phyloP scores from a whole-genome alignment of 2,888 invertebrate genomes.

The Neoitamus cyanurus region DNA sequence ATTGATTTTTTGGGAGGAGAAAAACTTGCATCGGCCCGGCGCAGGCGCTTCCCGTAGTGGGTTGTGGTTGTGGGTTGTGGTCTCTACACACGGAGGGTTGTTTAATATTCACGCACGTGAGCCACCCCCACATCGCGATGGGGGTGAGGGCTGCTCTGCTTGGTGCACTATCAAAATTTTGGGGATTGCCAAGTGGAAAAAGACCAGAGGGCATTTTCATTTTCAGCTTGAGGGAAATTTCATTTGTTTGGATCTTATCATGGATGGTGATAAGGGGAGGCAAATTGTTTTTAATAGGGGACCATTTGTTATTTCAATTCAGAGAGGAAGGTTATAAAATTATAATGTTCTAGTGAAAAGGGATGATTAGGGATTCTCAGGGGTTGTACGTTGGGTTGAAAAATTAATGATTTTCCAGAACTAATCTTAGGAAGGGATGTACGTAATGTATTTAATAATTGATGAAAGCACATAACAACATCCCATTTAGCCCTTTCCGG shows the following conservation, averaged over 20 bases:
- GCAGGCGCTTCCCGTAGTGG: neutral
- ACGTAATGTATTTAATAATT: too few species aligned
- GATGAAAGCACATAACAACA: too few species aligned
- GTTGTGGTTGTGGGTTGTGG: neutral
- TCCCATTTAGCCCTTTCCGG: too few species aligned
- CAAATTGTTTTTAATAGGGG: neutral
- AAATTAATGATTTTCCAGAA: neutral
- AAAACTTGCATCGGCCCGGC: neutral
- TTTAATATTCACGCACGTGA: neutral
- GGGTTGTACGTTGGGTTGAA: neutral
- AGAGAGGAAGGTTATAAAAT: neutral
- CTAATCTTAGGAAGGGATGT: too few species aligned
- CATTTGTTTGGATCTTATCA: neutral
- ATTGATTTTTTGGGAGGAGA: neutral
- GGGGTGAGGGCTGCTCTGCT: neutral
- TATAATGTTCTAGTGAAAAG: neutral
- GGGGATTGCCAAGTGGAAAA: slow-evolving; percentile 8
- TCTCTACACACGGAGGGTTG: neutral
- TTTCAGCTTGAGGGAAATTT: neutral
- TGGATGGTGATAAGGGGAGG: neutral
- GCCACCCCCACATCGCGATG: neutral
- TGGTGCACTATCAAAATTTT: neutral
- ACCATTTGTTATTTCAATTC: neutral
- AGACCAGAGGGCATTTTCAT: neutral
- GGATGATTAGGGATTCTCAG: too few species aligned